Conservation (phyloP, 2,113 vertebrate genomes). For the Castor canadensis region DNA sequence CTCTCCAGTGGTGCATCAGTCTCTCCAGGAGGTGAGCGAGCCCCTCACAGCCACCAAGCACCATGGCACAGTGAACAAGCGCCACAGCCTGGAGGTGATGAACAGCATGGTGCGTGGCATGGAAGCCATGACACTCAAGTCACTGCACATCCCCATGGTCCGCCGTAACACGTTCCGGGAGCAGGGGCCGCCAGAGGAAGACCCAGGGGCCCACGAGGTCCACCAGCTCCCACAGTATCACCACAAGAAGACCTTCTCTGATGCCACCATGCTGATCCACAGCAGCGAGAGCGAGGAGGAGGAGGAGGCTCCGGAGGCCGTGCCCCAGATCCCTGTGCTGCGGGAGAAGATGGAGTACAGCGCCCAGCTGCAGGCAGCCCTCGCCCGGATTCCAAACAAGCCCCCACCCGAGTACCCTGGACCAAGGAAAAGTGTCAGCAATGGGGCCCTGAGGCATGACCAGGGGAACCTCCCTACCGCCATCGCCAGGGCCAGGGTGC, state of each 20-base stretch:
- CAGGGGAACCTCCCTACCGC: slow-evolving; percentile 72
- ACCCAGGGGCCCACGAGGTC: slow-evolving; percentile 77
- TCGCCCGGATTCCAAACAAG: slow-evolving; percentile 96
- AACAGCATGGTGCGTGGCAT: slow-evolving; percentile 92
- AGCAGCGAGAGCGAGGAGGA: slow-evolving; percentile 95
- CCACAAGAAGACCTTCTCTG: slow-evolving; percentile 95
- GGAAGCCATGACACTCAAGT: slow-evolving; percentile 91
- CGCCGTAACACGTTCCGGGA: slow-evolving; percentile 93
- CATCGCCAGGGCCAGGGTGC: slow-evolving; percentile 81
- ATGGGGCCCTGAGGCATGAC: slow-evolving; percentile 85
- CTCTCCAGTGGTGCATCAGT: slow-evolving; percentile 93
- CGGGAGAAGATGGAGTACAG: slow-evolving; percentile 90
- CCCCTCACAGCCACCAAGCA: slow-evolving; percentile 91
- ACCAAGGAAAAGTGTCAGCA: slow-evolving; percentile 90
- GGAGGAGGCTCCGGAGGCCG: slow-evolving; percentile 83
- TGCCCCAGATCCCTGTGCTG: slow-evolving; percentile 87
- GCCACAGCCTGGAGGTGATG: slow-evolving; percentile 96
- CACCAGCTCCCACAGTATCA: slow-evolving; percentile 87
- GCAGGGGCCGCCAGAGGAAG: slow-evolving; percentile 86
- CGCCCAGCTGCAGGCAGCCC: slow-evolving; percentile 94
- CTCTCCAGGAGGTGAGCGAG: slow-evolving; percentile 95
- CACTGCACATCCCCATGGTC: slow-evolving; percentile 88
- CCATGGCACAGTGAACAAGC: slow-evolving; percentile 88
- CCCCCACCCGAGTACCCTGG: slow-evolving; percentile 97
- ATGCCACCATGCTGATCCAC: slow-evolving; percentile 97